Base-by-base conservation (phyloP, 2,888 invertebrate genomes). In the Dinocampus coccinellae region DNA sequence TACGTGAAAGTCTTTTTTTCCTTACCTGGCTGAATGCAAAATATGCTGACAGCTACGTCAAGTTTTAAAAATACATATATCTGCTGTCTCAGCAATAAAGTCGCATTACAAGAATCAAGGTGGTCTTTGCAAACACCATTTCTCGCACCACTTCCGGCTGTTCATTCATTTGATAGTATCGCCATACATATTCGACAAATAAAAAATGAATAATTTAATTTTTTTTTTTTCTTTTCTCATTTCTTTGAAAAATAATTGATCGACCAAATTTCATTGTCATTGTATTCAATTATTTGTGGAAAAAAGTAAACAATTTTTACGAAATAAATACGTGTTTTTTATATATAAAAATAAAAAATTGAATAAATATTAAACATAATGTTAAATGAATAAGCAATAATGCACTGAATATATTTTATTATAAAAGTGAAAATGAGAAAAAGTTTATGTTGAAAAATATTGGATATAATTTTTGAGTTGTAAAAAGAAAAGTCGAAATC, bases 101-200 rank as follows among this genome's bases (percentile, higher is more conserved):
- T 67, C 62, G 69, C 53, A 63, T 69, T 52, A 47, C 62, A 34
- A 52, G 42, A 29, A 70, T 60, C 24, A 55, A 69, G 69, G 69
- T 73, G 75, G 63, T 39, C 73, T 75, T 63, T 57, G 69, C 69
- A 75, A 75, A 73, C 71, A 71, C 60, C 39, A 70, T 71, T 73
- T 68, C 70, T 55, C 69, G 39, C 53, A 55, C 67, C 34, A 73
- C 69, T 75, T 73, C 75, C 73, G 75, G 55, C 71, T 63, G 73
- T 67, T 36, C 53, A 73, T 52, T 71, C 63, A 65, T 73, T 69
- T 64, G 16, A 64, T 24, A 11, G 22, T 24, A 6, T 20, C 52
- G 10, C 20, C 10, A 55, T 26, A 22, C 55, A 11, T 24, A 53
- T 55, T 22, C 52, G 7, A 29, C 7, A 3, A 7, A 4, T 4